Conservation (phyloP, 2,797 vertebrate species). For the Alcedo atthis region DNA sequence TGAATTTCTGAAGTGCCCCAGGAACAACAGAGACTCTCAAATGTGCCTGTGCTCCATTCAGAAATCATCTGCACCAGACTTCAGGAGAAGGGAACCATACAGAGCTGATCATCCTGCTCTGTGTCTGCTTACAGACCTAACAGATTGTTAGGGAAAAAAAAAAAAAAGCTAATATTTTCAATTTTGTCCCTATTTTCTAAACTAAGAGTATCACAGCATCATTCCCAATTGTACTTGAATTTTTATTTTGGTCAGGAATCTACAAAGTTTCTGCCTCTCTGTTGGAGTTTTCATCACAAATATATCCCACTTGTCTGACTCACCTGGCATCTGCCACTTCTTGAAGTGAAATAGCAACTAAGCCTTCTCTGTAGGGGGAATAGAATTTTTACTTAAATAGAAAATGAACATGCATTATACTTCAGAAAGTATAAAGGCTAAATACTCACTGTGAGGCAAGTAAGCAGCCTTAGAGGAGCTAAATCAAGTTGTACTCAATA, state of each 20-base stretch:
- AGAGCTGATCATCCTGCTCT: not conserved
- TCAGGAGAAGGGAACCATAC: not conserved
- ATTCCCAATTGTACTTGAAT: not conserved
- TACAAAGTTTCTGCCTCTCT: not conserved
- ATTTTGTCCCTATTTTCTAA: not conserved
- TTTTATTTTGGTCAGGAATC: not conserved
- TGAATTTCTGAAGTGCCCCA: not conserved
- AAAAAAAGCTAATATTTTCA: not conserved
- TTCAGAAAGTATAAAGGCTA: not conserved
- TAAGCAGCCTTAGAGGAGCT: not conserved
- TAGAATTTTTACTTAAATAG: not conserved
- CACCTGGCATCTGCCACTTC: not conserved
- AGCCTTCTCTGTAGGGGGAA: not conserved
- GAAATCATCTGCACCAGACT: not conserved
- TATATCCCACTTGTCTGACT: not conserved
- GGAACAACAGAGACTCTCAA: not conserved
- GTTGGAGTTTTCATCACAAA: not conserved
- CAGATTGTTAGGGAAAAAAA: not conserved
- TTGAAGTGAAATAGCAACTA: not conserved
- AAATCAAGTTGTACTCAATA: not conserved
- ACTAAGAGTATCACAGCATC: not conserved
- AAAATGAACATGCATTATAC: not conserved
- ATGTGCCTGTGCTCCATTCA: not conserved
- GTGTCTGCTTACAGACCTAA: not conserved
- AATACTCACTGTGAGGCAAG: not conserved